These are phyloP conservation scores for Leptopilina syphax DNA, from an alignment of 2,888 invertebrate species.

Conservation along the genomic window DNA sequence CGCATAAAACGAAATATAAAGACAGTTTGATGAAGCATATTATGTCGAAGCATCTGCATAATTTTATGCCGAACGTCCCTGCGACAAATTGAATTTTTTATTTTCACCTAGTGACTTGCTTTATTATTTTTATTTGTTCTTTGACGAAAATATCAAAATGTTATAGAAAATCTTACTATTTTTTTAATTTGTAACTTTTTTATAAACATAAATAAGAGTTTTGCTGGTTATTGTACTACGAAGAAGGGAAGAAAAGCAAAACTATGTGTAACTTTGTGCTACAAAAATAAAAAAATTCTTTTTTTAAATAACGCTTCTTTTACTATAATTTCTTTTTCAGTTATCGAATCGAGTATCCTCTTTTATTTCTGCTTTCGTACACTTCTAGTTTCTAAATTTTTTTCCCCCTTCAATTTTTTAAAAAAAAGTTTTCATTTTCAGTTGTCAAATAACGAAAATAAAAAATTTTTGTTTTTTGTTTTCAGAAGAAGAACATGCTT, in stretches of 20 bases:
- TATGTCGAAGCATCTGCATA: conserved; percentile 65
- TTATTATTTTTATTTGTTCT: not conserved
- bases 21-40: conserved; percentile 72
- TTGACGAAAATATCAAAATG: too few relatives aligned
- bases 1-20: conserved; percentile 74
- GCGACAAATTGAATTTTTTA: not conserved
- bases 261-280: not conserved
- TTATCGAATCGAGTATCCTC: not conserved
- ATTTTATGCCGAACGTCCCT: conserved; percentile 11
- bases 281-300: not conserved
- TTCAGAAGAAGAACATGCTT: conserved; percentile 63
- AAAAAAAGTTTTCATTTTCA: too few relatives aligned
- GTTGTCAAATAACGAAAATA: not conserved
- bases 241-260: too few relatives aligned
- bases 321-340: not conserved
- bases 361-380: not conserved
- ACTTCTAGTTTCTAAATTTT: too few relatives aligned
- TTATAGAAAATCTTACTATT: too few relatives aligned
- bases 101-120: not conserved
- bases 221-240: too few relatives aligned
- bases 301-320: not conserved
- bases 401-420: too few relatives aligned
- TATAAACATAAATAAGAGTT: too few relatives aligned
- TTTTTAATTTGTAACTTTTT: too few relatives aligned
- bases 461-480: conserved; percentile 48